Base-by-base conservation (phyloP, 2,888 invertebrate species). In the Lycia hirtaria region DNA sequence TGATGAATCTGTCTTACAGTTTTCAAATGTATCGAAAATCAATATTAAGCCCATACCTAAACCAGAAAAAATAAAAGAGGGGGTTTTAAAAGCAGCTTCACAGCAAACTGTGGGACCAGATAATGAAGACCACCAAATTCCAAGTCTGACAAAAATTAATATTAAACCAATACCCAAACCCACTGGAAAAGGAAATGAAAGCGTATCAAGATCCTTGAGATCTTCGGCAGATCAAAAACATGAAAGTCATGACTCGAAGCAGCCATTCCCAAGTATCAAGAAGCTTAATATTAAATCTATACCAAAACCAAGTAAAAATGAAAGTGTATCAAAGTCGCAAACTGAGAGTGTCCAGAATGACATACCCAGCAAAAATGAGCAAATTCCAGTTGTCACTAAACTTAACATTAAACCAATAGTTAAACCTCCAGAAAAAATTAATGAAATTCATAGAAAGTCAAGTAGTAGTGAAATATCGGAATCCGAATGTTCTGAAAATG, bases 401-500 rank as follows among this genome's bases (percentile, higher is more conserved):
- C 71, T 92, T 61, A 91, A 89, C 62, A 92, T 92, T 12, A 94
- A 92, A 77, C 93, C 87, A 71, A 88, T 93, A 68, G 79, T 71
- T 28, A 89, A 83, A 72, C 87, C 87, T 60, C 88, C 88, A 58
- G 90, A 91, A 64, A 88, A 87, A 70, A 82, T 90, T 26, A 87
- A 89, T 80, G 90, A 89, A 61, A 70, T 82, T 49, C 89, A 91
- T 67, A 84, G 92, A 68, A 92, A 91, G 71, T 92, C 90, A 19
- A 89, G 90, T 66, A 92, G 88, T 68, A 93, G 92, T 85, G 93
- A 92, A 80, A 88, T 90, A 74, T 91, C 92, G 43, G 93, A 91
- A 80, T 92, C 88, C 5, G 93, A 92, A 75, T 92, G 87, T 71
- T 92, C 92, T 55, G 92, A 92, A 78, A 92, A 90, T 92, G 94